Percentiles rank a stretch among this genome's conserved stretches.
phyloP scores from a whole-genome alignment of 2,797 vertebrate species.

The Ptychobarbus kaznakovi region DNA sequence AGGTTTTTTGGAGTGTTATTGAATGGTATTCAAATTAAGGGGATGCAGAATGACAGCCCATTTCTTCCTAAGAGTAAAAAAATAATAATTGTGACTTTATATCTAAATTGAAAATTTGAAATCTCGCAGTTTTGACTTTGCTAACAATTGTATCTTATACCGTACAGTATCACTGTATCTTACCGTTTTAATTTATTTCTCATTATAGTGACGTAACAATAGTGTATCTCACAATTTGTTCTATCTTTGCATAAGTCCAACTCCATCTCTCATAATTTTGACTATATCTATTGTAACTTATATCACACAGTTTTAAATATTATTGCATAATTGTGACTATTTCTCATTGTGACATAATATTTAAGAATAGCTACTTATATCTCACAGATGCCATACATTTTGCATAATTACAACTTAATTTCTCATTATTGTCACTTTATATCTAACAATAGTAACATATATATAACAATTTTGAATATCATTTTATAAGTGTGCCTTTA shows the following conservation, averaged over 20 bases:
- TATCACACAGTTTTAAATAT: neutral
- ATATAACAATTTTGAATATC: neutral
- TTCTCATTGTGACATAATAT: neutral
- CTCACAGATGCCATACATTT: neutral
- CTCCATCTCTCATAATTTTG: neutral
- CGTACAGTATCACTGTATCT: neutral
- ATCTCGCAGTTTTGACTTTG: neutral
- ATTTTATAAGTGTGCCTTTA: neutral
- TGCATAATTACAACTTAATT: neutral
- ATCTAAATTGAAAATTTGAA: too few relatives aligned
- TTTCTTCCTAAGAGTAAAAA: neutral
- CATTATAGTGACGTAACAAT: neutral
- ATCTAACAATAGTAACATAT: neutral
- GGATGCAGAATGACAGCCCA: neutral
- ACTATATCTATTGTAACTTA: neutral
- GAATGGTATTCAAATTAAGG: constrained; percentile 24
- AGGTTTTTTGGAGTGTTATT: constrained; percentile 46
- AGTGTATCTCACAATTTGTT: neutral
- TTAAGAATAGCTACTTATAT: neutral
- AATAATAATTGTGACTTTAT: neutral
- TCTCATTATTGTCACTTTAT: neutral
- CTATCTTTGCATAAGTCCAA: neutral
- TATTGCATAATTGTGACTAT: neutral
- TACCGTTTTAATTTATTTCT: neutral
- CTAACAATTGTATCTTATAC: neutral